phyloP scores from a whole-genome alignment of 2,888 invertebrate species.

The Cheilosia soror region DNA sequence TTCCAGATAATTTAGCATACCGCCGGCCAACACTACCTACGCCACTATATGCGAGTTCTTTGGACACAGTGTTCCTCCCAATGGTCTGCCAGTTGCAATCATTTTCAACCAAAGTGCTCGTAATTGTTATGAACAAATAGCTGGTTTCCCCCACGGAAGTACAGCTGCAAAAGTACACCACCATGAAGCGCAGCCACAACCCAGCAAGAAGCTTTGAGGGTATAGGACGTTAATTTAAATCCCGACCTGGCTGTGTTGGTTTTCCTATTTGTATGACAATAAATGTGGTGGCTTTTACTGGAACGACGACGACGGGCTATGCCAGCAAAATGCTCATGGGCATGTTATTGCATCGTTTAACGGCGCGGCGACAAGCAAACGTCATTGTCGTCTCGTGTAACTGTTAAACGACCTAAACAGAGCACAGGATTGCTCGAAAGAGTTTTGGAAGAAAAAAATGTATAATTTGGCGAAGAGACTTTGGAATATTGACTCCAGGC shows the following conservation, averaged over 20 bases:
- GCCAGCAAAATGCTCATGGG: conserved; percentile 12
- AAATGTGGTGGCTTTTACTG: conserved; percentile 30
- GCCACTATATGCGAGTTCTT: neutral
- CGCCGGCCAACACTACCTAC: conserved; percentile 15
- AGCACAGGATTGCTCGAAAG: conserved; percentile 12
- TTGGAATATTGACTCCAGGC: neutral
- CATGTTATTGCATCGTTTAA: conserved; percentile 54
- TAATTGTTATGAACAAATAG: conserved; percentile 70
- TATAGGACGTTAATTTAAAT: conserved; percentile 59
- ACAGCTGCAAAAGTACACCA: conserved; percentile 28
- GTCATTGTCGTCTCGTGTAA: conserved; percentile 33
- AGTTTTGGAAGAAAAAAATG: neutral
- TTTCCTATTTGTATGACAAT: conserved; percentile 23
- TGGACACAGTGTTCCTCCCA: conserved; percentile 17
- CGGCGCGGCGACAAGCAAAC: conserved; percentile 58
- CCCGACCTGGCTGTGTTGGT: conserved; percentile 29
- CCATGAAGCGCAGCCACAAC: conserved; percentile 35
- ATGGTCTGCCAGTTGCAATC: conserved; percentile 61
- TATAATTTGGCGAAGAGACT: neutral
- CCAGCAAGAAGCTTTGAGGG: conserved; percentile 41
- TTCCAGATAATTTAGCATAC: conserved; percentile 11
- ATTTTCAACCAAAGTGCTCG: conserved; percentile 63
- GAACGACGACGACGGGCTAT: conserved; percentile 2
- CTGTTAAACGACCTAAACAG: conserved; percentile 14
- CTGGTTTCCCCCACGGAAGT: conserved; percentile 35